Evolutionary conservation across 2,888 invertebrate genomes (phyloP).

Genomic region (Ennomos quercinarius): DNA sequence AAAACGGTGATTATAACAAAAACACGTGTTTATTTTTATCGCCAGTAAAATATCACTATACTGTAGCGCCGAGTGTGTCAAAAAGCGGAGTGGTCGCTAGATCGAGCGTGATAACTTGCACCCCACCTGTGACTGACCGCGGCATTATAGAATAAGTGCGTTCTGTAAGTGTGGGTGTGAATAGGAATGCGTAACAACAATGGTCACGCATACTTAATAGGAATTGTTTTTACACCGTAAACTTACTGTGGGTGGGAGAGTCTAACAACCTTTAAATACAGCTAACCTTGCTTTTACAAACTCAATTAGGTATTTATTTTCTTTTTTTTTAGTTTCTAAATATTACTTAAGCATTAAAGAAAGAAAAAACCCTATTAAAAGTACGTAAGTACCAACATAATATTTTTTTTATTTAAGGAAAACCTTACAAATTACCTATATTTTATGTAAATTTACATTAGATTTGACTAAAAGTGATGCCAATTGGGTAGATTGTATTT

Average conservation of each 20-base stretch:
- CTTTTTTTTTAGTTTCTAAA: too few species aligned
- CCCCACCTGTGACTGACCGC: conserved; percentile 63
- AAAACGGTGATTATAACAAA: conserved; percentile 61
- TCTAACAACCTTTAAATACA: too few species aligned
- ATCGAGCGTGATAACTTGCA: conserved; percentile 65
- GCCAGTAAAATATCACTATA: conserved; percentile 58
- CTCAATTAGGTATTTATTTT: too few species aligned
- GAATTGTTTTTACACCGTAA: conserved; percentile 30
- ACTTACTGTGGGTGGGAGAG: background rate
- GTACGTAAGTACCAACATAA: too few species aligned
- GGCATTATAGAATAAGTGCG: conserved; percentile 35
- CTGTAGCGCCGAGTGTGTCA: conserved; percentile 67
- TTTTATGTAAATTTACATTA: too few species aligned
- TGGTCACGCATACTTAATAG: conserved; percentile 35
- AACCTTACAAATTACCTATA: too few species aligned
- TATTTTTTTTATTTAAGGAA: too few species aligned
- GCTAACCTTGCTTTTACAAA: too few species aligned
- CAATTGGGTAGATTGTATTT: too few species aligned
- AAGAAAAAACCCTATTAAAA: too few species aligned
- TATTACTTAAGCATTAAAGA: too few species aligned
- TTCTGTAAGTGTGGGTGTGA: conserved; percentile 26
- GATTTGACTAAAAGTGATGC: too few species aligned
- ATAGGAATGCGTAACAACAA: conserved; percentile 37
- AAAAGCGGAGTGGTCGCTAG: conserved; percentile 75
- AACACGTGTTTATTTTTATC: conserved; percentile 73